These are phyloP conservation scores for Pseudopleuronectes americanus DNA, from an alignment of 2,797 vertebrate species.

Conservation along the genomic window DNA sequence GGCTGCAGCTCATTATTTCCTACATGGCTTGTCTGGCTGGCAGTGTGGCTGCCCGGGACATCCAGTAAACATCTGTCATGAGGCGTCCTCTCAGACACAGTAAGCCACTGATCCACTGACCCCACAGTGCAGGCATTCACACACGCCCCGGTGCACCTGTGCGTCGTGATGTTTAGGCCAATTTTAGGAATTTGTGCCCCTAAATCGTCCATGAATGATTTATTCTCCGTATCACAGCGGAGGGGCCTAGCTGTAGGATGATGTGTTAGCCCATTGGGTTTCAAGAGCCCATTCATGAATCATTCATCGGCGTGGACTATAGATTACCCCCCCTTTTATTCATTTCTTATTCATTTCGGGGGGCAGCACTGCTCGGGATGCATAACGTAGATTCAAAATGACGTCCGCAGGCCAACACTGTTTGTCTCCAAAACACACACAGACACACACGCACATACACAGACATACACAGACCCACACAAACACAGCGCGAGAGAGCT, in stretches of 20 bases:
- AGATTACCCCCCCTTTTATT: conserved; percentile 58
- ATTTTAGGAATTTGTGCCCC: conserved; percentile 56
- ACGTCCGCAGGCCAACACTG: conserved; percentile 72
- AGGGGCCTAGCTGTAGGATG: conserved; percentile 65
- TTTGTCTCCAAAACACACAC: conserved; percentile 73
- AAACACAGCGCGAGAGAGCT: conserved; percentile 50
- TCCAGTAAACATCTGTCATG: conserved; percentile 78
- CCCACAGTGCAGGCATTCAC: conserved; percentile 71
- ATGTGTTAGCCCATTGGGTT: conserved; percentile 73
- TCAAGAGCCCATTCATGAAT: conserved; percentile 79
- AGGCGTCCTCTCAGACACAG: conserved; percentile 71
- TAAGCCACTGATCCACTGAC: conserved; percentile 77
- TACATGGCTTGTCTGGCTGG: conserved; percentile 60
- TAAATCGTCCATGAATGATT: conserved; percentile 71
- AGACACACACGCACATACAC: conserved; percentile 16
- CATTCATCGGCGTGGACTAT: conserved; percentile 72
- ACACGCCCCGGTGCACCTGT: conserved; percentile 65
- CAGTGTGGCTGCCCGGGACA: conserved; percentile 70
- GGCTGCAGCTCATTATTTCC: conserved; percentile 71
- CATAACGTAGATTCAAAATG: conserved; percentile 77
- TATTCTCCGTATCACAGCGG: conserved; percentile 55
- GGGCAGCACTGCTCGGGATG: conserved; percentile 60
- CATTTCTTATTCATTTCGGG: conserved; percentile 69
- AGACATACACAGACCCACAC: not conserved
- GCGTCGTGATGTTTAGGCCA: conserved; percentile 51